These are phyloP conservation scores for Drosophila ironensis DNA, from an alignment of 1,140 invertebrate genomes.

Conservation along the genomic window DNA sequence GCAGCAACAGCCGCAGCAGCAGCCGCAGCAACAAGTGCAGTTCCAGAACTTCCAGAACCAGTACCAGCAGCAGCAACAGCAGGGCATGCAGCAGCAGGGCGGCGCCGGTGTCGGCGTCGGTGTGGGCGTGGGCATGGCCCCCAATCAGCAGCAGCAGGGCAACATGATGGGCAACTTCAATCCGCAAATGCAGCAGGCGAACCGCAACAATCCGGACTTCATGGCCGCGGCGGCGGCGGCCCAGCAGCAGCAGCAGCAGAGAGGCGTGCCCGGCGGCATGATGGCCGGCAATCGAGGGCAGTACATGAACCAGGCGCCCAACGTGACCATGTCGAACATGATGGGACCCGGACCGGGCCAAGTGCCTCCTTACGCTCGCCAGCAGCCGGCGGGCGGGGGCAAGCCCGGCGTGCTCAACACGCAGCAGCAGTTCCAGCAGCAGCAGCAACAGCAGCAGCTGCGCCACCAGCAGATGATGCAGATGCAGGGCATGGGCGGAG, in stretches of 20 bases:
- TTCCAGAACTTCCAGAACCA: constrained; percentile 80
- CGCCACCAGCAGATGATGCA: constrained; percentile 82
- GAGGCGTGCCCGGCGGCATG: constrained; percentile 71
- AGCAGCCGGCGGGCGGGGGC: constrained; percentile 69
- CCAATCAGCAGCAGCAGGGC: constrained; percentile 73
- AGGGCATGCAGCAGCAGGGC: constrained; percentile 63
- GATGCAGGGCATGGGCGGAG: constrained; percentile 75
- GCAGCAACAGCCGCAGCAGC: constrained; percentile 61
- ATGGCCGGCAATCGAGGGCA: constrained; percentile 77
- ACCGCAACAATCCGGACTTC: constrained; percentile 81
- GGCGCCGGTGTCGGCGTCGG: constrained; percentile 48
- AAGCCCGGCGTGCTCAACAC: constrained; percentile 70
- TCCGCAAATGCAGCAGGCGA: constrained; percentile 77
- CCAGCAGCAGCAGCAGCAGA: constrained; percentile 82
- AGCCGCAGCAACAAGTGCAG: constrained; percentile 64
- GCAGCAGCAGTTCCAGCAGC: constrained; percentile 78
- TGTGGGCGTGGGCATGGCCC: constrained; percentile 74
- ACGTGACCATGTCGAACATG: constrained; percentile 83
- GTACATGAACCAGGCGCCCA: constrained; percentile 79
- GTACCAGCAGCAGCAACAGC: constrained; percentile 67
- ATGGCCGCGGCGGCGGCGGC: constrained; percentile 77
- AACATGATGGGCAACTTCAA: constrained; percentile 82
- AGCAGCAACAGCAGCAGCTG: constrained; percentile 80
- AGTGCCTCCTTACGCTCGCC: constrained; percentile 82
- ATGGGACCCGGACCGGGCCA: constrained; percentile 82